Evolutionary conservation across 2,113 vertebrate species (phyloP), one percentile per base, ranked within the genome.

Genomic region (Percopsis transmontana): DNA sequence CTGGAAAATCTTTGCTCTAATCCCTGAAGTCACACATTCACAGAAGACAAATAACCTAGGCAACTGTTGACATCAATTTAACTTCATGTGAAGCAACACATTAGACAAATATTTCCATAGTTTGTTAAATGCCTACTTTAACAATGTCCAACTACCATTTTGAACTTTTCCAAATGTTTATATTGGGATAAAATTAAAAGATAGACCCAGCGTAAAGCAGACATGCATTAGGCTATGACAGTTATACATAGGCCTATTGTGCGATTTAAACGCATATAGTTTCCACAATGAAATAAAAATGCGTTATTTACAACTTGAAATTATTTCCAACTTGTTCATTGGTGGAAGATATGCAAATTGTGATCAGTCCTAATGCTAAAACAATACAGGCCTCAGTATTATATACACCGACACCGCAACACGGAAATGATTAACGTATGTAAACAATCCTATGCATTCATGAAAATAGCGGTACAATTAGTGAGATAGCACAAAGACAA

Each of bases 1-100:
- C 71, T 80, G 79, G 64, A 45, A 83, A 75, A 80, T 78, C 74
- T 85, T 76, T 78, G 62, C 73, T 72, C 59, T 87, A 85, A 86
- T 88, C 82, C 81, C 67, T 20, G 23, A 45, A 66, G 66, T 74
- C 74, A 80, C 75, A 74, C 62, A 67, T 56, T 76, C 68, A 74
- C 64, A 77, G 67, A 71, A 80, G 74, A 81, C 50, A 76, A 61
- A 80, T 52, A 71, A 68, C 63, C 56, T 55, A 44, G 59, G 50
- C 48, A 72, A 58, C 68, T 60, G 47, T 42, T 23, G 19, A 9
- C 19, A 62, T 56, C 42, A 60, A 71, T 48, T 50, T 39, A 61
- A 70, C 15, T 44, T 53, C 7, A 61, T 52, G 47, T 13, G 9
- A 12, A 16, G 18, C 0, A 63, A 66, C 62, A 21, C 15, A n/a